Percentiles rank a stretch among this genome's conserved stretches.
phyloP scores from a whole-genome alignment of 2,797 vertebrate species.

The Sebastes ruberrimus region DNA sequence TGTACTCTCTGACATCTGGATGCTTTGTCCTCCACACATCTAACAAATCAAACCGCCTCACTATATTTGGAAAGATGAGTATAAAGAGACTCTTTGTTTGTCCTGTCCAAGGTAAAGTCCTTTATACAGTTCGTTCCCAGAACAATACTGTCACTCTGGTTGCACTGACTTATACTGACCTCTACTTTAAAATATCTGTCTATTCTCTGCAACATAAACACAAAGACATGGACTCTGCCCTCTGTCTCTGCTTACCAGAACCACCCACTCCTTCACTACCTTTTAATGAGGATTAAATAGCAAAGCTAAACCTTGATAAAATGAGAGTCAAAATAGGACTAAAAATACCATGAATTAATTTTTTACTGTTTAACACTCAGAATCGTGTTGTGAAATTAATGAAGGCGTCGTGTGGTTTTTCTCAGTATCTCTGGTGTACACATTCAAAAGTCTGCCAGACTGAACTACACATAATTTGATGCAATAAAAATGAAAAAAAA shows the following conservation, averaged over 20 bases:
- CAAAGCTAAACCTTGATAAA: background rate
- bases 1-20: slow-evolving; percentile 49
- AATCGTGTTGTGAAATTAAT: background rate
- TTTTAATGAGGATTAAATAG: background rate
- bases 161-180: background rate
- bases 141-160: background rate
- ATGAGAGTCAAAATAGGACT: background rate
- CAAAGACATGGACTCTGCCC: background rate
- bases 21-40: slow-evolving; percentile 14
- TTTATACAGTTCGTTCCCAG: background rate
- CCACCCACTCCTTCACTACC: background rate
- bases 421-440: background rate
- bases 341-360: background rate
- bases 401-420: background rate
- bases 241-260: background rate
- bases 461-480: background rate
- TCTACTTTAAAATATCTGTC: background rate
- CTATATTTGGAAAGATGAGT: slow-evolving; percentile 20
- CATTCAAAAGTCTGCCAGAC: background rate
- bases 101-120: slow-evolving; percentile 12
- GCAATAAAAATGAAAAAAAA: background rate
- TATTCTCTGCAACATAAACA: slow-evolving; percentile 5
- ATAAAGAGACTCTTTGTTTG: slow-evolving; percentile 18
- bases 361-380: background rate
- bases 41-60: slow-evolving; percentile 7